Base-by-base conservation (phyloP, 2,797 vertebrate species). In the Sebastes oblongus region DNA sequence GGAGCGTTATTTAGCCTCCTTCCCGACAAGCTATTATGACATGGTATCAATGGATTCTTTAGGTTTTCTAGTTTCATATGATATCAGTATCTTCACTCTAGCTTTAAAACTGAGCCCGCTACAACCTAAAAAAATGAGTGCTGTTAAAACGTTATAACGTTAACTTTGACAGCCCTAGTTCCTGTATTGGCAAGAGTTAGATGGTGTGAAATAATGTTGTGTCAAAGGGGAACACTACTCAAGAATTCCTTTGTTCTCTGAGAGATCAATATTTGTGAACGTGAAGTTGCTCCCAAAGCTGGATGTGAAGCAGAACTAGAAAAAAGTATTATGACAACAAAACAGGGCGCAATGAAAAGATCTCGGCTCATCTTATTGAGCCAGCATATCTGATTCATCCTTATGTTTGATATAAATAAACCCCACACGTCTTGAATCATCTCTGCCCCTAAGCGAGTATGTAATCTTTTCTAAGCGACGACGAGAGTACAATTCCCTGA, bases 401-500 rank as follows among this genome's bases (percentile, higher is more conserved):
- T 39, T 64, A 83, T 60, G 82, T 86, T 79, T 50, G 69, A 86
- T 82, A 73, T 76, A 80, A 90, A 91, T 81, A 78, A 66, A 77
- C 69, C 58, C 52, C 68, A 64, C 74, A 66, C 18, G 9, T 77
- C 70, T 77, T 67, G 24, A 78, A 74, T 83, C 9, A 24, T 81
- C 68, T 72, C 24, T 85, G 90, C 85, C 88, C 80, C 82, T 25
- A 30, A 84, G 88, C 70, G 16, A 8, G 4, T 69, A 72, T 77
- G 86, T 84, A 82, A 89, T 90, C 75, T 87, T 85, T 86, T 78
- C 70, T 46, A 77, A 83, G 66, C 34, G 68, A 71, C 3, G 65
- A 72, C 75, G 69, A 54, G 81, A 80, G 81, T 68, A 82, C 84
- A 86, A 85, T 91, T 91, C 92, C 89, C 89, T 42, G 36, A 89